phyloP scores from a whole-genome alignment of 2,113 vertebrate species.

The Heloderma charlesbogerti region DNA sequence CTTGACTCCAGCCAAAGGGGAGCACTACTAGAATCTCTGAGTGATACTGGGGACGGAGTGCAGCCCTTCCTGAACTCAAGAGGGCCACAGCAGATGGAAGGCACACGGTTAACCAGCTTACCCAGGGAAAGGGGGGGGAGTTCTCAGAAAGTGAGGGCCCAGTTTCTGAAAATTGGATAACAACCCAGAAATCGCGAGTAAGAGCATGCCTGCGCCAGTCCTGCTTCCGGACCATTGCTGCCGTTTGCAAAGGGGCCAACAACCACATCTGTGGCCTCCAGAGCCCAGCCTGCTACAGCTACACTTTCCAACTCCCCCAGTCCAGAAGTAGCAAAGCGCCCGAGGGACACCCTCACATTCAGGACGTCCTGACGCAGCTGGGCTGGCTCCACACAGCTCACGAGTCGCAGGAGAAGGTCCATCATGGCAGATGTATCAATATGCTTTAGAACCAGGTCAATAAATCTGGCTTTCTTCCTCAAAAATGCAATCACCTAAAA shows the following conservation, averaged over 20 bases:
- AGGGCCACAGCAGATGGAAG: no score
- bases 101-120: neutral
- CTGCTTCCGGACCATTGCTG: neutral
- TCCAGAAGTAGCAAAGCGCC: no score
- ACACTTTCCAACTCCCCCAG: neutral
- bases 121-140: neutral
- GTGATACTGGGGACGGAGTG: no score
- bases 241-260: neutral
- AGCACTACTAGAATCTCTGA: no score
- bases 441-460: slow-evolving; percentile 92
- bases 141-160: neutral
- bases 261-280: neutral
- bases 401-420: slow-evolving; percentile 94
- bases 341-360: slow-evolving; percentile 75
- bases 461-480: slow-evolving; percentile 91
- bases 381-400: slow-evolving; percentile 94
- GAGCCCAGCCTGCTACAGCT: neutral
- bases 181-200: neutral
- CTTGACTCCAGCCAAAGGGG: no score
- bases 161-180: neutral
- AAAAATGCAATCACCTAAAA: slow-evolving; percentile 89
- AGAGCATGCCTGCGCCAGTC: neutral
- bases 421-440: slow-evolving; percentile 97
- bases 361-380: slow-evolving; percentile 92
- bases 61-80: neutral